phyloP scores from a whole-genome alignment of 1,140 invertebrate genomes.

The Fopius arisanus region DNA sequence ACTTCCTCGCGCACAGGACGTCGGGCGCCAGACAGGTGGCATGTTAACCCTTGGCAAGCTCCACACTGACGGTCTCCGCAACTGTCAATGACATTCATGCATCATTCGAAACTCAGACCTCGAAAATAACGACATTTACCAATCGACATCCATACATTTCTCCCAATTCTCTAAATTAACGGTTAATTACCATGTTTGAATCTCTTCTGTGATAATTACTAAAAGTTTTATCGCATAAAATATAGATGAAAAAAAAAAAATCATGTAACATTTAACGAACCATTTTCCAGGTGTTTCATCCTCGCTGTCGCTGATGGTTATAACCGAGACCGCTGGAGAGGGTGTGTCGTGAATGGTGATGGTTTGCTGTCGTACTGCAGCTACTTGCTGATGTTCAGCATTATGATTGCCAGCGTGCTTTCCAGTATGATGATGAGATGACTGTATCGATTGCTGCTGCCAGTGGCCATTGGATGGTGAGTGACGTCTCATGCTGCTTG shows the following conservation, averaged over 20 bases:
- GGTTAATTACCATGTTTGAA: too few relatives aligned
- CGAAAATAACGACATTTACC: neutral
- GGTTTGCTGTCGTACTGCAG: conserved; percentile 70
- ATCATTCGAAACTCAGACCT: conserved; percentile 50
- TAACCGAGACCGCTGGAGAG: conserved; percentile 92
- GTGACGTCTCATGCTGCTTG: conserved; percentile 65
- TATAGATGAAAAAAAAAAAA: neutral
- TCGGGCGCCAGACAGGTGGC: conserved; percentile 61
- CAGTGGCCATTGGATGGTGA: conserved; percentile 59
- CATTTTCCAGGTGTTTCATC: conserved; percentile 76
- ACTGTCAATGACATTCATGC: conserved; percentile 60
- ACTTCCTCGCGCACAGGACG: conserved; percentile 58
- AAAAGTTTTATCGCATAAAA: neutral
- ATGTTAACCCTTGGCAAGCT: conserved; percentile 61
- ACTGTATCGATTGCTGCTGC: conserved; percentile 55
- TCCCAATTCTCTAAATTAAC: too few relatives aligned
- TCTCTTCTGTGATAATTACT: too few relatives aligned
- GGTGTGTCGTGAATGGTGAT: conserved; percentile 93
- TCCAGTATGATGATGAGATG: conserved; percentile 53
- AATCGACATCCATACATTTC: neutral
- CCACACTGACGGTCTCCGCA: conserved; percentile 61
- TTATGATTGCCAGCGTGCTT: conserved; percentile 51
- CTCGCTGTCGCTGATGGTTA: conserved; percentile 96
- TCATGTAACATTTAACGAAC: conserved; percentile 41
- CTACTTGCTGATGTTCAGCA: conserved; percentile 64